These are phyloP conservation scores for Euplagia quadripunctaria DNA, from an alignment of 2,888 invertebrate species.

Conservation along the genomic window DNA sequence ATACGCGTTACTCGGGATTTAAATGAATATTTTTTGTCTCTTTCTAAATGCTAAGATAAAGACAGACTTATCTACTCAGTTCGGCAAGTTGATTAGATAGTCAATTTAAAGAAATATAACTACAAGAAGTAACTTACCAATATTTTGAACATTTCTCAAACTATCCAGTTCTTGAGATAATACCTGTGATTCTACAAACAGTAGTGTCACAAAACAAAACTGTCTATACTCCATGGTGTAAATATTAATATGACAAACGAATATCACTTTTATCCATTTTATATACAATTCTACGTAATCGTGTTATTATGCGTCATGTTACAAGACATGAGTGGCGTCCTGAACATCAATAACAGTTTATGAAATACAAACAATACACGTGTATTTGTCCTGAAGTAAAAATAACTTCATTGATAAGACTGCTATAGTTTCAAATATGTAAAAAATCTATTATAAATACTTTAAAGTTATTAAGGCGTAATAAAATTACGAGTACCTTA, in stretches of 20 bases:
- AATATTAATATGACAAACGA: not conserved
- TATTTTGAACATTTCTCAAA: not conserved
- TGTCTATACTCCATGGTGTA: not conserved
- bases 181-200: not conserved
- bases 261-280: not conserved
- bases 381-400: not conserved
- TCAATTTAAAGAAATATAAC: not conserved
- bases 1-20: not conserved
- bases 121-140: not conserved
- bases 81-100: not conserved
- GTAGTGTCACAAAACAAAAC: not conserved
- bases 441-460: not conserved
- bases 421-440: not conserved
- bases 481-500: not conserved
- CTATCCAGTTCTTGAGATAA: not conserved
- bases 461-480: not conserved
- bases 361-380: not conserved
- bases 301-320: slow-evolving; percentile 1
- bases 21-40: not conserved
- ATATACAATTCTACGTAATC: slow-evolving; percentile 1
- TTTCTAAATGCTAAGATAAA: not conserved
- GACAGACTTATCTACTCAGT: not conserved
- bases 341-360: not conserved
- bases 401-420: not conserved
- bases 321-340: not conserved